phyloP scores from a whole-genome alignment of 2,113 vertebrate species.

The Falcunculus frontatus region DNA sequence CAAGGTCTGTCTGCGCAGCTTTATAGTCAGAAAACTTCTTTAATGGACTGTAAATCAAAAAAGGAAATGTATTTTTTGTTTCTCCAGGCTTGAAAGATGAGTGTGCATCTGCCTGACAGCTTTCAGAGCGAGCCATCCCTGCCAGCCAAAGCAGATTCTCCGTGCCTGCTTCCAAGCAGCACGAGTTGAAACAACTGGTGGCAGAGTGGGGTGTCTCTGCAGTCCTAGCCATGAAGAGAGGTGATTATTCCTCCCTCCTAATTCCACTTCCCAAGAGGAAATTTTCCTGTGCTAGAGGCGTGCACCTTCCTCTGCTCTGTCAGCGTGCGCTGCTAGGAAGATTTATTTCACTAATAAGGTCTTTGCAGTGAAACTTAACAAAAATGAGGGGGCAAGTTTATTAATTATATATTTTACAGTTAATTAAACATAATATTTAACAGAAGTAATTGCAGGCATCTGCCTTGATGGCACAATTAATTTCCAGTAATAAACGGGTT shows the following conservation, averaged over 20 bases:
- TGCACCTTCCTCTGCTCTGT: not conserved
- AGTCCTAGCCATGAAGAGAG: not conserved
- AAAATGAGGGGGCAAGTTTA: conserved; percentile 51
- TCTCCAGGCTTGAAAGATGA: not conserved
- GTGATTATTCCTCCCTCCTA: conserved; percentile 39
- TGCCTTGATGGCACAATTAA: conserved; percentile 40
- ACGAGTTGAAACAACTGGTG: conserved; percentile 6
- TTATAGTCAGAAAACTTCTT: not conserved
- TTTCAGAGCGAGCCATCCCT: not conserved
- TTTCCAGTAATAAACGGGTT: conserved; percentile 54
- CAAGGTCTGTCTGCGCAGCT: not conserved
- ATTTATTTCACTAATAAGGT: conserved; percentile 65
- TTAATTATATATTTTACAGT: conserved; percentile 74
- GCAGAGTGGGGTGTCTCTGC: not conserved
- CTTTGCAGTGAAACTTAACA: conserved; percentile 41
- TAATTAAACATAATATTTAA: conserved; percentile 71
- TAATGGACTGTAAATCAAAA: not conserved
- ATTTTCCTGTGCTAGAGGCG: not conserved
- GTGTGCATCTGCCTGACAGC: not conserved
- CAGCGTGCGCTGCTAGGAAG: not conserved
- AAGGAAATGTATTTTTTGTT: not conserved
- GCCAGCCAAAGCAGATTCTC: conserved; percentile 31
- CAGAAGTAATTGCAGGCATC: conserved; percentile 68
- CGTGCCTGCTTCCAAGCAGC: not conserved
- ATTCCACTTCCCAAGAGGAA: not conserved